A percentile compares a stretch with the other conserved stretches of the same genome.
Conservation (phyloP, 2,888 invertebrate genomes). For the Oscheius sp. region DNA sequence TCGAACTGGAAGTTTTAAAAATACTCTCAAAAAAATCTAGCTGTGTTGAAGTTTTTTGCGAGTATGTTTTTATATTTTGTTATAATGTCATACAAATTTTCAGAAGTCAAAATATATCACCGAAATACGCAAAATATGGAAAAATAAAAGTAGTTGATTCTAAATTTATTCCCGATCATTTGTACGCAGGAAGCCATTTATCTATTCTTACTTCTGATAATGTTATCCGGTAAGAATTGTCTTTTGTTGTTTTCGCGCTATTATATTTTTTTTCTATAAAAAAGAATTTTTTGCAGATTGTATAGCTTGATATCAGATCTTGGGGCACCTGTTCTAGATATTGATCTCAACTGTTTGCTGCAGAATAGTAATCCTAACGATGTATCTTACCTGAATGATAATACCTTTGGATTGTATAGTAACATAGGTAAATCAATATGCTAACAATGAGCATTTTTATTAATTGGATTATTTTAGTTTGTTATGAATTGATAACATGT, state of each 20-base stretch:
- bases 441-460: too few relatives aligned
- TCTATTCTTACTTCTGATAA: slow-evolving; percentile 16
- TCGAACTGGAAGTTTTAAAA: not conserved
- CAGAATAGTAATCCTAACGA: not conserved
- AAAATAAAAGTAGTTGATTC: not conserved
- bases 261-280: not conserved
- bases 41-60: slow-evolving; percentile 8
- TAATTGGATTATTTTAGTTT: not conserved
- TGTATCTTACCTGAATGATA: not conserved
- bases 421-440: not conserved
- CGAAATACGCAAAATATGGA: not conserved
- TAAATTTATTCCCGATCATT: slow-evolving; percentile 2
- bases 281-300: not conserved
- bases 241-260: too few relatives aligned
- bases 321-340: not conserved
- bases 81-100: not conserved
- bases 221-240: not conserved
- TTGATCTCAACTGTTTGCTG: slow-evolving; percentile 2
- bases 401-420: slow-evolving; percentile 13
- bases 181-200: not conserved
- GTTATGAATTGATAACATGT: not conserved
- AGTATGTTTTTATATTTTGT: not conserved
- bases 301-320: slow-evolving; percentile 3
- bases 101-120: not conserved
- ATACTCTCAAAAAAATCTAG: not conserved